phyloP scores from a whole-genome alignment of 2,113 vertebrate genomes.

The Eulemur macaco region DNA sequence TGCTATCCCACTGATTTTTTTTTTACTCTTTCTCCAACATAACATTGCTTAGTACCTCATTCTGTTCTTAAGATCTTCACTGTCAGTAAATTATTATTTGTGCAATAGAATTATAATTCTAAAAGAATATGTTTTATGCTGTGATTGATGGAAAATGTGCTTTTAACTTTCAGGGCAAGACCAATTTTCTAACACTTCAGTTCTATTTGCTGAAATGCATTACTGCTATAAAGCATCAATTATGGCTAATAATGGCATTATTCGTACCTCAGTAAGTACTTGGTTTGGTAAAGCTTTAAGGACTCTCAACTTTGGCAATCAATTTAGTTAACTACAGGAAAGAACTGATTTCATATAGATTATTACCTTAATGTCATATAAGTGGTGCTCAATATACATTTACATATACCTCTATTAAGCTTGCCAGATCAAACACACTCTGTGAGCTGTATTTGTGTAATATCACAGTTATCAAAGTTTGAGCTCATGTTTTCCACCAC shows the following conservation, averaged over 20 bases:
- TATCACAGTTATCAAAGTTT: slow-evolving; percentile 33
- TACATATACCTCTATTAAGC: neutral
- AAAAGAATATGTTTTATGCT: slow-evolving; percentile 57
- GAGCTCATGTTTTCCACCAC: neutral
- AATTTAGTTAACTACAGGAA: slow-evolving; percentile 67
- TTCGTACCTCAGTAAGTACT: slow-evolving; percentile 69
- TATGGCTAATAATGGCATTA: slow-evolving; percentile 29
- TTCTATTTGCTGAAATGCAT: slow-evolving; percentile 62
- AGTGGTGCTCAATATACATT: slow-evolving; percentile 44
- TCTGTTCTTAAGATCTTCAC: slow-evolving; percentile 56
- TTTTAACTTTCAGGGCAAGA: neutral
- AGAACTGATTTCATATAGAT: slow-evolving; percentile 70
- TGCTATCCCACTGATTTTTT: neutral
- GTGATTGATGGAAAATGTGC: slow-evolving; percentile 48
- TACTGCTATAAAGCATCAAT: slow-evolving; percentile 52
- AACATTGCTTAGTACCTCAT: neutral
- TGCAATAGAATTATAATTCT: slow-evolving; percentile 63
- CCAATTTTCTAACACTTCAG: slow-evolving; percentile 60
- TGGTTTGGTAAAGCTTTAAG: slow-evolving; percentile 71
- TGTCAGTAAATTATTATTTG: slow-evolving; percentile 49
- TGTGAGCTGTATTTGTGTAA: neutral
- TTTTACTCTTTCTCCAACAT: neutral
- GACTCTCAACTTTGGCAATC: slow-evolving; percentile 66
- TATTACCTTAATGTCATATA: slow-evolving; percentile 66
- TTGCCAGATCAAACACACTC: slow-evolving; percentile 52